These are phyloP conservation scores for Nysson spinosus DNA, from an alignment of 2,888 invertebrate species.

Conservation along the genomic window DNA sequence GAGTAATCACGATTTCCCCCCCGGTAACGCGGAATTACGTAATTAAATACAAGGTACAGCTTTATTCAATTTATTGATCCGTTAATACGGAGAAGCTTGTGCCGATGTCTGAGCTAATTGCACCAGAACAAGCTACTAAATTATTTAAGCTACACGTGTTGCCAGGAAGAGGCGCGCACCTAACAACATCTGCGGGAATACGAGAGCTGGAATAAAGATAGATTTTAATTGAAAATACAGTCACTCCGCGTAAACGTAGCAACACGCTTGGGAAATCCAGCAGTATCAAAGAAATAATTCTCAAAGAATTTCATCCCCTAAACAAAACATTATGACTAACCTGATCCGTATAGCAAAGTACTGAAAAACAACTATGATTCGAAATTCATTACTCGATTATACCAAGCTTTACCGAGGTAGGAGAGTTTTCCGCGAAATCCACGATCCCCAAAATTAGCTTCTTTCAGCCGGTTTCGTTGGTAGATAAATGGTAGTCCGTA, in stretches of 20 bases:
- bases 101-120: constrained; percentile 48
- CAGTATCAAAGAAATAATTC: no score
- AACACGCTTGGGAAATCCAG: constrained; percentile 6
- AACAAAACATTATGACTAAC: no score
- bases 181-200: constrained; percentile 25
- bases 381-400: constrained; percentile 24
- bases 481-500: constrained; percentile 45
- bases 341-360: no score
- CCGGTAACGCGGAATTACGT: no score
- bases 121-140: constrained; percentile 46
- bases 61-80: constrained; percentile 43
- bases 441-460: constrained; percentile 53
- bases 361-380: no score
- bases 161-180: neutral
- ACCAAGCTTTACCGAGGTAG: constrained; percentile 21
- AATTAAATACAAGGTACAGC: constrained; percentile 9
- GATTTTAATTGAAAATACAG: constrained; percentile 32
- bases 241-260: neutral
- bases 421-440: constrained; percentile 17
- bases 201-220: constrained; percentile 30
- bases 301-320: no score
- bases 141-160: constrained; percentile 51
- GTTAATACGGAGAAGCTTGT: constrained; percentile 33
- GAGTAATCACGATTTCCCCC: no score
- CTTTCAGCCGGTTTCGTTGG: constrained; percentile 48